Percentiles rank a stretch among this genome's conserved stretches.
phyloP scores from a whole-genome alignment of 23 tunicate genomes.

The Styela clava region DNA sequence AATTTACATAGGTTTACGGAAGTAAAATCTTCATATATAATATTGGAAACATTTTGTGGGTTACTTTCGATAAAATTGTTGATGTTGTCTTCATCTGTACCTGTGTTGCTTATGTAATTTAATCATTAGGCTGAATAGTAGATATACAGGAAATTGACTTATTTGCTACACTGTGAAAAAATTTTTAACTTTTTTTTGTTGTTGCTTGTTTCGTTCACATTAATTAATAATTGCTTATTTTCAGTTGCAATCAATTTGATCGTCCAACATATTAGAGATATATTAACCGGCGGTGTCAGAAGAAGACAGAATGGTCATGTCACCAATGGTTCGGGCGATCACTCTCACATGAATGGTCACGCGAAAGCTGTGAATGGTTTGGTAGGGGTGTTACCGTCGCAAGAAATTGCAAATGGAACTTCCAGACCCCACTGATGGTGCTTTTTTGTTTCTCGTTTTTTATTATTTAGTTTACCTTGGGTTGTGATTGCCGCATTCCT shows the following conservation, averaged over 20 bases:
- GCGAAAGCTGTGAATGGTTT: background rate
- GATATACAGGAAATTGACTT: too few species aligned
- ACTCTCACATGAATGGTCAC: constrained; percentile 22
- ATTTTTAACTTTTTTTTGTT: too few species aligned
- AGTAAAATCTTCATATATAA: too few species aligned
- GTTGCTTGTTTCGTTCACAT: too few species aligned
- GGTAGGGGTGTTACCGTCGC: background rate
- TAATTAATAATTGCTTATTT: too few species aligned
- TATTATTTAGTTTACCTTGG: background rate
- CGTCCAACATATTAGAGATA: constrained; percentile 94
- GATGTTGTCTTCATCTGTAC: too few species aligned
- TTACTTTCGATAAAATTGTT: too few species aligned
- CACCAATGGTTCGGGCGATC: background rate
- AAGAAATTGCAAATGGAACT: background rate
- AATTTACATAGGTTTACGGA: too few species aligned
- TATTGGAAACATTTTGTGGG: too few species aligned
- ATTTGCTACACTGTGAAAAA: too few species aligned
- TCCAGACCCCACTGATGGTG: background rate
- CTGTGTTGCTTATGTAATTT: too few species aligned
- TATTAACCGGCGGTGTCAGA: constrained; percentile 56
- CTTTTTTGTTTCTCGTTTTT: background rate
- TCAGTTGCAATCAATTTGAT: constrained; percentile 94
- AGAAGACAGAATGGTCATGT: constrained; percentile 7
- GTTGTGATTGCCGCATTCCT: background rate
- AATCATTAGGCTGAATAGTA: too few species aligned